These are phyloP conservation scores for Plebejus anna DNA, from an alignment of 2,888 invertebrate genomes.

Conservation along the genomic window DNA sequence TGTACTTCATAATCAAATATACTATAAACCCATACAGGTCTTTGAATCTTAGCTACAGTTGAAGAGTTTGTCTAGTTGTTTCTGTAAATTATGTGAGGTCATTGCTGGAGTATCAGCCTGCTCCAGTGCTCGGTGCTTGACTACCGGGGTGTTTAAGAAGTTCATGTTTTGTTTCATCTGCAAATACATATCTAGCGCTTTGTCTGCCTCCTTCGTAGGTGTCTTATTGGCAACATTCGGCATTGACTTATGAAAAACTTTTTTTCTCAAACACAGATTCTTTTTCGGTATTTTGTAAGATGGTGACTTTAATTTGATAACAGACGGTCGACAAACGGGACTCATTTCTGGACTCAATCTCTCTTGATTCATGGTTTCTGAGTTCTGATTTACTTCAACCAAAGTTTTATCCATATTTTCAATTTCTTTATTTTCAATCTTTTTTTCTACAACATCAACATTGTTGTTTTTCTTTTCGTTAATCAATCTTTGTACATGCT, in stretches of 20 bases:
- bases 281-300: slow-evolving; percentile 66
- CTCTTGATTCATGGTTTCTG: slow-evolving; percentile 38
- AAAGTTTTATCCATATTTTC: slow-evolving; percentile 44
- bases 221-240: slow-evolving; percentile 50
- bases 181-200: slow-evolving; percentile 62
- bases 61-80: slow-evolving; percentile 64
- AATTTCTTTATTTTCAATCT: slow-evolving; percentile 37
- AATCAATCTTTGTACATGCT: slow-evolving; percentile 53
- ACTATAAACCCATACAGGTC: background rate
- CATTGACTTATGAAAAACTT: slow-evolving; percentile 56
- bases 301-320: slow-evolving; percentile 59
- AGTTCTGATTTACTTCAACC: slow-evolving; percentile 40
- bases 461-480: slow-evolving; percentile 45
- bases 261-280: slow-evolving; percentile 56
- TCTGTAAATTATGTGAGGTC: slow-evolving; percentile 64
- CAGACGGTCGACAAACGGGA: slow-evolving; percentile 46
- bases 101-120: slow-evolving; percentile 58
- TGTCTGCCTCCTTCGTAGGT: slow-evolving; percentile 52
- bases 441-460: slow-evolving; percentile 45
- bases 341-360: slow-evolving; percentile 41
- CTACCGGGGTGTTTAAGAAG: slow-evolving; percentile 61
- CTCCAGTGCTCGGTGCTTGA: slow-evolving; percentile 42
- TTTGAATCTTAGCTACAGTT: slow-evolving; percentile 46
- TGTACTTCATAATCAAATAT: too few species aligned
- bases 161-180: slow-evolving; percentile 65